Percentiles rank a stretch among this genome's conserved stretches.
These are phyloP conservation scores for Hyalella azteca DNA, from an alignment of 2,888 invertebrate genomes.

Conservation along the genomic window DNA sequence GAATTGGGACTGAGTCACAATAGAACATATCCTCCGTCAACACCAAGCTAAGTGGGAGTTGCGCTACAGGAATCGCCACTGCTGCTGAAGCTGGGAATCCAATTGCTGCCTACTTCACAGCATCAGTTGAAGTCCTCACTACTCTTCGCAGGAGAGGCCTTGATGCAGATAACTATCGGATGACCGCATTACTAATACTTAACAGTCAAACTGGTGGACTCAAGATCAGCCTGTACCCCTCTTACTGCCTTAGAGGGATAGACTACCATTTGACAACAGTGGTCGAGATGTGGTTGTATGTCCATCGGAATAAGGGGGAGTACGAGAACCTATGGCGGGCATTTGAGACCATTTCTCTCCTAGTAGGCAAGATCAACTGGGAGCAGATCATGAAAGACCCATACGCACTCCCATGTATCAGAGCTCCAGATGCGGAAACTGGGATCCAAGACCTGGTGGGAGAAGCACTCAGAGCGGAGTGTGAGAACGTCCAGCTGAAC, in stretches of 20 bases:
- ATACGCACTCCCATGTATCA: neutral
- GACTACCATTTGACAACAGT: neutral
- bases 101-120: neutral
- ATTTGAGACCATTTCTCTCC: neutral
- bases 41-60: neutral
- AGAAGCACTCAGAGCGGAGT: neutral
- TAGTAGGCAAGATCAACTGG: neutral
- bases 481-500: neutral
- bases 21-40: neutral
- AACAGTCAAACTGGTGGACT: neutral
- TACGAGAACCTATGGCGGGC: neutral
- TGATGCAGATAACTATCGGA: neutral
- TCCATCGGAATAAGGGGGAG: neutral
- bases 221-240: neutral
- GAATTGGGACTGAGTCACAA: neutral
- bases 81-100: neutral
- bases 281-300: neutral
- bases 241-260: neutral
- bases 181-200: neutral
- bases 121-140: neutral
- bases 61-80: neutral
- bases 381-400: neutral
- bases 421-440: neutral
- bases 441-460: neutral
- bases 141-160: neutral